Conservation (phyloP, 2,797 vertebrate genomes). For the Ambastaia sidthimunki region DNA sequence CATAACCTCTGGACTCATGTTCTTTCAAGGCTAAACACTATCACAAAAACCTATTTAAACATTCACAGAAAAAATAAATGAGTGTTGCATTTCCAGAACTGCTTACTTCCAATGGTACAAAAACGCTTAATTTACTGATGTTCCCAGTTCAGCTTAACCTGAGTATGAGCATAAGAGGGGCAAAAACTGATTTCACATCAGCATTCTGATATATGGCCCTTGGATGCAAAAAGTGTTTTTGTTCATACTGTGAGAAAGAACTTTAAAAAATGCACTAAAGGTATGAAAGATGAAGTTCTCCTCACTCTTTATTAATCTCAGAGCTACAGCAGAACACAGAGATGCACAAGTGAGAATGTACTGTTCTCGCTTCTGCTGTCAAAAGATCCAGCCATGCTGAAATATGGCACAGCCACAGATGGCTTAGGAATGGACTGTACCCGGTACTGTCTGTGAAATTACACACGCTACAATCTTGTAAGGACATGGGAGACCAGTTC, state of each 20-base stretch:
- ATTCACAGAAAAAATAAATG: no score
- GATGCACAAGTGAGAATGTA: constrained; percentile 34
- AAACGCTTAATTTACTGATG: no score
- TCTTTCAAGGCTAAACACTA: no score
- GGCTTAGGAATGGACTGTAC: constrained; percentile 40
- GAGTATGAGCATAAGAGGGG: background rate
- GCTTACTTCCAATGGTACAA: background rate
- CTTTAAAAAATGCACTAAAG: constrained; percentile 24
- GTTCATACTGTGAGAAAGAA: constrained; percentile 1
- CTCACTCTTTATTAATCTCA: constrained; percentile 21
- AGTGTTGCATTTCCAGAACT: no score
- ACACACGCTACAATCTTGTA: constrained; percentile 42
- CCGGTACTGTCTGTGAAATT: constrained; percentile 44
- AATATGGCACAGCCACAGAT: constrained; percentile 28
- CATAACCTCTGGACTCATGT: no score
- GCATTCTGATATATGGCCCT: background rate
- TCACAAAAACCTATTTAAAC: no score
- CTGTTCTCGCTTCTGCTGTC: constrained; percentile 44
- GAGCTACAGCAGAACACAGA: constrained; percentile 33
- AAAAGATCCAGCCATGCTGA: constrained; percentile 28
- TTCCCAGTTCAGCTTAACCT: background rate
- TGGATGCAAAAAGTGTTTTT: background rate
- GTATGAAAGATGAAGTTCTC: constrained; percentile 4
- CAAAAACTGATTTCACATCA: constrained; percentile 20
- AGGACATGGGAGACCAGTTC: constrained; percentile 42